Base-by-base conservation (phyloP, 2,888 invertebrate genomes). In the Thumatha senex region DNA sequence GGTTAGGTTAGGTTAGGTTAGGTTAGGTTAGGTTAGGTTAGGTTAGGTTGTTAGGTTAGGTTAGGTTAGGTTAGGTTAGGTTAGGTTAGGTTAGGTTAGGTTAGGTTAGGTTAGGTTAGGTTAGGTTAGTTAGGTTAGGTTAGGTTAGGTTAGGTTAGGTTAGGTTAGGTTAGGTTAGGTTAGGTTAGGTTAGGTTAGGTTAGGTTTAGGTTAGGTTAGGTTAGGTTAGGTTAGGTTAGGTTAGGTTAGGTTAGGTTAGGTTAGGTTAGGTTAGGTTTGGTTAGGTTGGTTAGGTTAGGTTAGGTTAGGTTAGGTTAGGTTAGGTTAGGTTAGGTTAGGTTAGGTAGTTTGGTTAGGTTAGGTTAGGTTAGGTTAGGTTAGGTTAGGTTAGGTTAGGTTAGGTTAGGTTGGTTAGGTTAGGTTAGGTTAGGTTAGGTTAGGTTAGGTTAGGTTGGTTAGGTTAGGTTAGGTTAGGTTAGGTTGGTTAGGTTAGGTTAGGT, bases 221-320 rank as follows among this genome's bases (percentile, higher is more conserved):
- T n/a, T n/a, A n/a, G 45, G 46, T 34, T 41, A 42, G 40, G 52
- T 43, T 48, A 45, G 45, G 49, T 39, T 50, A 50, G 31, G 49
- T 45, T 45, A 40, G 30, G 40, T 44, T 44, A 45, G 45, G 41
- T 41, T 41, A 41, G 29, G 41, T 41, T 41, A 41, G 29, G 41
- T 41, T 41, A 30, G 29, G 41, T 41, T 41, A 41, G 29, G n/a
- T n/a, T n/a, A n/a, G n/a, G n/a, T n/a, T n/a, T n/a, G n/a, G n/a
- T n/a, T n/a, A n/a, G n/a, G n/a, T n/a, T n/a, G n/a, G n/a, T n/a
- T n/a, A n/a, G n/a, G n/a, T n/a, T n/a, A n/a, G n/a, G n/a, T n/a
- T n/a, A n/a, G n/a, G 41, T 41, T 41, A 45, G 53, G 62, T 54
- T 60, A 57, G 53, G 60, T 57, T 58, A 57, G 53, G 59, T 59